Conservation (phyloP, 2,888 invertebrate species). For the Beris chalybata region DNA sequence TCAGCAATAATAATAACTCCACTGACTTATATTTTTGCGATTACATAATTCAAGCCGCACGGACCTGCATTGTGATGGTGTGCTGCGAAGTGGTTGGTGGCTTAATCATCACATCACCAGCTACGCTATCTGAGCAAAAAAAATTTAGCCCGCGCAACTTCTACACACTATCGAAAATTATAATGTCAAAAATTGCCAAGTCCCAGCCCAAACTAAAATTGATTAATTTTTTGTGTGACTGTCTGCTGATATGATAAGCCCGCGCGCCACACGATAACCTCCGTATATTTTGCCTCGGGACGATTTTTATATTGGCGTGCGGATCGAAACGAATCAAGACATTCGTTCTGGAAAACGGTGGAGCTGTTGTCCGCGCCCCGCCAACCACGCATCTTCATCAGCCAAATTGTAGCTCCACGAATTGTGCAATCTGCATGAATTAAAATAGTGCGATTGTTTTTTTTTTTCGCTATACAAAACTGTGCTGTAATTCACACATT, state of each 20-base stretch:
- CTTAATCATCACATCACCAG: conserved; percentile 9
- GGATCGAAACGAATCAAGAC: no score
- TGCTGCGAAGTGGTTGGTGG: not conserved
- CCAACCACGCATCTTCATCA: no score
- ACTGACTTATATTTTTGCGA: conserved; percentile 26
- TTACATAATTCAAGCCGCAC: conserved; percentile 22
- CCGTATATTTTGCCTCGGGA: conserved; percentile 5
- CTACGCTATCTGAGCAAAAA: not conserved
- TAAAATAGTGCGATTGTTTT: no score
- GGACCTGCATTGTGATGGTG: not conserved
- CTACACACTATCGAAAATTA: no score
- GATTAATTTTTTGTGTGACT: conserved; percentile 19
- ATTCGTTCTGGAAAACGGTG: no score
- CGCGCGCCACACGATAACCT: conserved; percentile 28
- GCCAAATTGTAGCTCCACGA: no score
- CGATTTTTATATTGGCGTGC: no score
- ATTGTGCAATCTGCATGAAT: no score
- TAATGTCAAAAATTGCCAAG: not conserved
- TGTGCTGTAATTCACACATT: no score
- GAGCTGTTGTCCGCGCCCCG: no score
- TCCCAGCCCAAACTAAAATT: conserved; percentile 27
- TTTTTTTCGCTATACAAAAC: no score
- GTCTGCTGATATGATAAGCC: conserved; percentile 15
- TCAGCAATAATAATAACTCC: conserved; percentile 22
- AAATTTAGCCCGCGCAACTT: not conserved